Base-by-base conservation (phyloP, 2,888 invertebrate species). In the Ectemnius cavifrons region DNA sequence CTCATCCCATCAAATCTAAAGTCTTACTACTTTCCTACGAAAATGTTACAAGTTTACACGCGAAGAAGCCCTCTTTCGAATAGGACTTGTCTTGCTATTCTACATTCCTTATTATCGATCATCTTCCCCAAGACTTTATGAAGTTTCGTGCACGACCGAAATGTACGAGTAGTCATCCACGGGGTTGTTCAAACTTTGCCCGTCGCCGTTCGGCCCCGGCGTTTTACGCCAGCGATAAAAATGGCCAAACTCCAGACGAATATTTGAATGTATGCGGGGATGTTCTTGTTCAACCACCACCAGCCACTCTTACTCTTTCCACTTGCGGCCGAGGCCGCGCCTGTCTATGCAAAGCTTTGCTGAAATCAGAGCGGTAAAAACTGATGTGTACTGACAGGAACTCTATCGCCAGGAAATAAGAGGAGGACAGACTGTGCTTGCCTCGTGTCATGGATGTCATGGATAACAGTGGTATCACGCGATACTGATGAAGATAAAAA, bases 201-300 rank as follows among this genome's bases (percentile, higher is more conserved):
- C 56, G 52, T 52, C 67, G 69, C 58, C 45, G 73, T 56, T 23
- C 73, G 65, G 58, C 65, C 62, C 66, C 62, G 61, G 60, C 76
- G 58, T 73, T 74, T 74, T 74, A 73, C 60, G 74, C 63, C 73
- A 66, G 28, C 66, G 66, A 70, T 74, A 76, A 74, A 73, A 74
- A 65, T 68, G 76, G 64, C 57, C 60, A 63, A 63, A 63, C 61
- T 68, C 62, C n/a, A 6, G 8, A 62, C 13, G 52, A 67, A 67
- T 37, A 61, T 37, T 61, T 52, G 45, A 52, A 14, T 52, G 52
- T 52, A 52, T 16, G 52, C 16, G 52, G 14, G 14, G 52, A 16
- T 16, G 16, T 52, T 52, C 52, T 37, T 37, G 6, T 37, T 11
- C 37, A 11, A 37, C 37, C 37, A 11, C 37, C 37, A 8, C 37